Evolutionary conservation across 2,888 invertebrate species (phyloP).

Genomic region (Polydrusus pterygomalis): DNA sequence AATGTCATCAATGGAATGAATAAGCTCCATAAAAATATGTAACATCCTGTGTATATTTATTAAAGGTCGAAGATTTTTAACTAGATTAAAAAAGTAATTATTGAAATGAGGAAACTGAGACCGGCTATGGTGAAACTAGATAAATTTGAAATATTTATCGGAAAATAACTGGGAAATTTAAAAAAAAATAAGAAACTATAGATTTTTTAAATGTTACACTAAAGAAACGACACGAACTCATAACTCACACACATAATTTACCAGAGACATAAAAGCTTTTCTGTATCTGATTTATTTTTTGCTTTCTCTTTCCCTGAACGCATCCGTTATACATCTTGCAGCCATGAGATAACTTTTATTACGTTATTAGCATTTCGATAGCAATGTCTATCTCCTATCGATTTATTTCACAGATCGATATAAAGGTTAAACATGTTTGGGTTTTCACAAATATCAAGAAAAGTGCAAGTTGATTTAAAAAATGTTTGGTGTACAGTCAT

Average conservation of each 20-base stretch:
- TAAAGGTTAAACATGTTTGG: too few relatives aligned
- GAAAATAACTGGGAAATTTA: too few relatives aligned
- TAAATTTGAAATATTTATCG: too few relatives aligned
- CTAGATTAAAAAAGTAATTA: slow-evolving; percentile 12
- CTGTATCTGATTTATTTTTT: slow-evolving; percentile 18
- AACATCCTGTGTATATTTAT: slow-evolving; percentile 40
- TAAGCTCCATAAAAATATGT: slow-evolving; percentile 29
- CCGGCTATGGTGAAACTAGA: neutral
- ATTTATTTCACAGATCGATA: neutral
- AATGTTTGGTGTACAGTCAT: too few relatives aligned
- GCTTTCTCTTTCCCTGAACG: slow-evolving; percentile 31
- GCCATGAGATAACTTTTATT: slow-evolving; percentile 16
- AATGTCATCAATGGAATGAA: slow-evolving; percentile 39
- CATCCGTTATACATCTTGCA: slow-evolving; percentile 26
- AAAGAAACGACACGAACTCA: neutral
- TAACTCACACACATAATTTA: neutral
- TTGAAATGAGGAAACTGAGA: neutral
- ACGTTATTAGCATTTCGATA: neutral
- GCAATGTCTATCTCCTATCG: neutral
- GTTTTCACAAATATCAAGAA: too few relatives aligned
- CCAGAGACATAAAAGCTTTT: neutral
- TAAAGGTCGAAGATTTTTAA: slow-evolving; percentile 36
- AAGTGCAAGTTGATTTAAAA: too few relatives aligned
- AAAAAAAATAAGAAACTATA: too few relatives aligned
- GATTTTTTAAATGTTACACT: too few relatives aligned